Evolutionary conservation across 1,140 invertebrate species (phyloP).

Genomic region (Pygmarrhopalites habei): DNA sequence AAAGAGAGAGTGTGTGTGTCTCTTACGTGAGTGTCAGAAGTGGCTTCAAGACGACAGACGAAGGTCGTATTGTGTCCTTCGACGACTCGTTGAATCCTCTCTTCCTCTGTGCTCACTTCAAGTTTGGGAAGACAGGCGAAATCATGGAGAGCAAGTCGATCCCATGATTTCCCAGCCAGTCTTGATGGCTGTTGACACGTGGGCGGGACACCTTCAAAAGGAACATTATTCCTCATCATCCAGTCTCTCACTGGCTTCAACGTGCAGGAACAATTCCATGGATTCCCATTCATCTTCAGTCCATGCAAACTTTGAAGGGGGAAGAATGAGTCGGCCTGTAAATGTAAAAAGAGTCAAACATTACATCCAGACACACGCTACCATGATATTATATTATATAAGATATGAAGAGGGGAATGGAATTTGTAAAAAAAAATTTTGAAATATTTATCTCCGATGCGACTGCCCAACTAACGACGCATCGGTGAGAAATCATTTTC

Average conservation of each 20-base stretch:
- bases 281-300: conserved; percentile 64
- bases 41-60: conserved; percentile 60
- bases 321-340: conserved; percentile 54
- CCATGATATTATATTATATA: no score
- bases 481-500: no score
- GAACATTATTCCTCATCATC: conserved; percentile 69
- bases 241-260: conserved; percentile 64
- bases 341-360: neutral
- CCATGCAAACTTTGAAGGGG: conserved; percentile 61
- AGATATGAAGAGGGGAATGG: no score
- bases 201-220: conserved; percentile 54
- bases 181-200: conserved; percentile 57
- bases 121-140: conserved; percentile 63
- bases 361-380: neutral
- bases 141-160: conserved; percentile 65
- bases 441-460: no score
- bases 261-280: conserved; percentile 72
- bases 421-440: no score
- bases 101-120: conserved; percentile 33
- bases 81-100: conserved; percentile 39
- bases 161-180: conserved; percentile 59
- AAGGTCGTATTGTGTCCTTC: conserved; percentile 67
- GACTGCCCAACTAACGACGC: no score
- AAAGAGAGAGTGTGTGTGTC: no score
- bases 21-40: conserved; percentile 57